Conservation (phyloP, 2,113 vertebrate species). For the Elgaria multicarinata region DNA sequence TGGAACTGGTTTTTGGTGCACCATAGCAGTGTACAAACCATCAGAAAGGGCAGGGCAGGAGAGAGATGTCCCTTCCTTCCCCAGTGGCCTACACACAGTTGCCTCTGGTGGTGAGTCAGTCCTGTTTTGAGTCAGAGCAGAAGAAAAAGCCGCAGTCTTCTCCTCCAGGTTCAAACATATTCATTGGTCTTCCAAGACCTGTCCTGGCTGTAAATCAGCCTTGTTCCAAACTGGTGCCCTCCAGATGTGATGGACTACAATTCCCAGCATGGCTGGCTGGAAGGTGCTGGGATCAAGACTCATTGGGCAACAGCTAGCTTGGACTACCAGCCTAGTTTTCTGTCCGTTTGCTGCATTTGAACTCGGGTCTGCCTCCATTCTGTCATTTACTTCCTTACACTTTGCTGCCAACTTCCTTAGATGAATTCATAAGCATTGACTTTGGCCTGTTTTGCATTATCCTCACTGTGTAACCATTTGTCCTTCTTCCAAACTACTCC, state of each 20-base stretch:
- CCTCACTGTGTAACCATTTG: too few species aligned
- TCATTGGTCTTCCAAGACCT: neutral
- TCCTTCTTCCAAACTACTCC: neutral
- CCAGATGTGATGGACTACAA: too few species aligned
- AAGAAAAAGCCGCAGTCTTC: neutral
- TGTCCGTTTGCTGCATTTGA: neutral
- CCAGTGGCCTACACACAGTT: neutral
- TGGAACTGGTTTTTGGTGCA: too few species aligned
- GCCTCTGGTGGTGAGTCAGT: neutral
- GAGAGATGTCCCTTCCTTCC: neutral
- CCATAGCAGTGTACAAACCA: neutral
- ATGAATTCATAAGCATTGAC: neutral
- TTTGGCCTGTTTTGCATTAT: neutral
- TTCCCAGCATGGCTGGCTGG: too few species aligned
- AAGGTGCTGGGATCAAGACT: too few species aligned
- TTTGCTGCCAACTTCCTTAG: neutral
- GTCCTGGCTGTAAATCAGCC: neutral
- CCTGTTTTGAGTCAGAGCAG: neutral
- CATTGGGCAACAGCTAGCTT: neutral
- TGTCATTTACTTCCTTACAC: too few species aligned
- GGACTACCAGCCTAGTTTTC: neutral
- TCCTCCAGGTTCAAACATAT: neutral
- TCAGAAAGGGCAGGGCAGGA: neutral
- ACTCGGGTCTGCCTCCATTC: neutral
- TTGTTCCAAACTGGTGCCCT: too few species aligned